Conservation (phyloP, 2,113 vertebrate genomes). For the Phyllostomus hastatus region DNA sequence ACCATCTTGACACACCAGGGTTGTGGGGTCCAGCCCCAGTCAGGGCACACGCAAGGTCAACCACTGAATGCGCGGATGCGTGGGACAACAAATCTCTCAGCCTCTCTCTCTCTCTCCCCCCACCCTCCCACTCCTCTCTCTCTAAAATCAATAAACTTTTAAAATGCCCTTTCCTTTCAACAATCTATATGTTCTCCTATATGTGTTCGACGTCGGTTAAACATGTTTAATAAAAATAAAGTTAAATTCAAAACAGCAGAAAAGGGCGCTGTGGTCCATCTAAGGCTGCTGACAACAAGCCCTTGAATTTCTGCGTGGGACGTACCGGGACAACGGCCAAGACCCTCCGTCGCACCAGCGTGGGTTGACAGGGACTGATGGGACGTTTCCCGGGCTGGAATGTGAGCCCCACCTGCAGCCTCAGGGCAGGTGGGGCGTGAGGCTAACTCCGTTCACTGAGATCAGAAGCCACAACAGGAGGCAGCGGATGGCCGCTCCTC, state of each 20-base stretch:
- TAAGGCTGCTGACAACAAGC: not conserved
- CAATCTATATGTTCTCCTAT: not conserved
- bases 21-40: too few species aligned
- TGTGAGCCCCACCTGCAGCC: not conserved
- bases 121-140: too few species aligned
- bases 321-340: not conserved
- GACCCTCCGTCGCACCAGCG: not conserved
- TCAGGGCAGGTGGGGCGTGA: not conserved
- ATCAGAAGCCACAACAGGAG: not conserved
- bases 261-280: fast-evolving
- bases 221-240: not conserved
- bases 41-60: too few species aligned
- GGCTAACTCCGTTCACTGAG: too few species aligned
- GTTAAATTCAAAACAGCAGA: not conserved
- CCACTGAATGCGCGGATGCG: too few species aligned
- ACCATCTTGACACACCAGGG: too few species aligned
- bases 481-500: too few species aligned
- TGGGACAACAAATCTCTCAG: too few species aligned
- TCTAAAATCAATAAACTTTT: too few species aligned
- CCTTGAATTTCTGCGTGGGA: not conserved
- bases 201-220: not conserved
- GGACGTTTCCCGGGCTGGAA: not conserved
- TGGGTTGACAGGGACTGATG: not conserved
- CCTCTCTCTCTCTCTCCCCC: too few species aligned
- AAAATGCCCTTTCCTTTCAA: too few species aligned